These are phyloP conservation scores for Chinchilla lanigera DNA, from an alignment of 2,113 vertebrate species.

Conservation along the genomic window DNA sequence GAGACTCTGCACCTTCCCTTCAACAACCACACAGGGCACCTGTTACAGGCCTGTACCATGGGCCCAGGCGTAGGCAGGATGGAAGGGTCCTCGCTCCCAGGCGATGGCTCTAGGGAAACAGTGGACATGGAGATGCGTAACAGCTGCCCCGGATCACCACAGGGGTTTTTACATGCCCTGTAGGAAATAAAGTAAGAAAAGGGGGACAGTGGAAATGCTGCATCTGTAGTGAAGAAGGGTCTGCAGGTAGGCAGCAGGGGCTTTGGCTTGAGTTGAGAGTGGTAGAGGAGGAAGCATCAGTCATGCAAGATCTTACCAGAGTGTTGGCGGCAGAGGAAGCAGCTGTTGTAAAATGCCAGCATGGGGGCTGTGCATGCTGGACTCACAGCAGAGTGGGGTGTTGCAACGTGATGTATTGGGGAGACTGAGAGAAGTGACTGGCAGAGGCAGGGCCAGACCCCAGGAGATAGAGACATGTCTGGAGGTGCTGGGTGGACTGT, in stretches of 20 bases:
- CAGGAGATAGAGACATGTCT: not conserved
- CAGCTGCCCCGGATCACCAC: too few species aligned
- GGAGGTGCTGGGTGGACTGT: not conserved
- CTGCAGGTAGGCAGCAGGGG: not conserved
- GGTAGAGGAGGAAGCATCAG: not conserved
- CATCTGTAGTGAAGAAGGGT: not conserved
- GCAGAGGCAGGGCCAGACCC: not conserved
- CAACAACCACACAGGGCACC: too few species aligned
- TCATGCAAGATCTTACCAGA: not conserved
- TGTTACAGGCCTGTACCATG: not conserved
- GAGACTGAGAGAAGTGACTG: not conserved
- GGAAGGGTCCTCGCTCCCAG: not conserved
- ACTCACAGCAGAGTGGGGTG: not conserved
- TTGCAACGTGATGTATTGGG: rapidly evolving
- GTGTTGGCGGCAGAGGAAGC: not conserved
- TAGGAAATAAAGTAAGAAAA: not conserved
- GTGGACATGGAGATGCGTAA: not conserved
- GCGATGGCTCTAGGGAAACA: not conserved
- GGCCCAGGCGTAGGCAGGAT: rapidly evolving
- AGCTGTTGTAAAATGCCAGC: not conserved
- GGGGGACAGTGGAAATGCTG: too few species aligned
- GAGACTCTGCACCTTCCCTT: not conserved
- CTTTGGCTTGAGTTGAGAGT: not conserved
- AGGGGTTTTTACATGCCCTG: not conserved
- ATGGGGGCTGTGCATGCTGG: not conserved